Base-by-base conservation (phyloP, 2,888 invertebrate genomes). In the Folsomia manolachei region DNA sequence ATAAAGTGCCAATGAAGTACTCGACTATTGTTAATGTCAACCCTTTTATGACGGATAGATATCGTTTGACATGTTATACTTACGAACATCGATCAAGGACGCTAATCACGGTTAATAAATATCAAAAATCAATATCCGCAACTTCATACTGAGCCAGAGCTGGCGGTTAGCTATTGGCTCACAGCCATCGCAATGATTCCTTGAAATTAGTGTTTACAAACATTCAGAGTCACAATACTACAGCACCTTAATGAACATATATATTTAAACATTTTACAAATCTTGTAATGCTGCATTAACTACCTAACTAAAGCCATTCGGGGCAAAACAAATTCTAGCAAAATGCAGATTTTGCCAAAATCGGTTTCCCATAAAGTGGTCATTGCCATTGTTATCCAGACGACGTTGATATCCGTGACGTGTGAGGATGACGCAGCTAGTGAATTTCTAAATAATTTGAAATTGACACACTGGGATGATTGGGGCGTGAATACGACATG, bases 371-470 rank as follows among this genome's bases (percentile, higher is more conserved):
- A 39, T 4, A 4, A 39, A 39, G 39, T 39, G 39, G 14, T 14
- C 14, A 4, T 39, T 4, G 39, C 39, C 14, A 4, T 39, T 4
- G 39, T 39, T 39, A 39, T 39, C 39, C 39, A 39, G 4, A 14
- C 14, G 7, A 39, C 14, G 14, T 39, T 39, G 39, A 4, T 14
- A 39, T 39, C 39, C 14, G 4, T 39, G 4, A 14, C 14, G 14
- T 39, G 4, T 39, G 14, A 7, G 7, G 56, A 14, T 19, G 65
- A 66, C 27, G 1, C 18, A 11, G 52, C 51, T 23, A 21, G 23
- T 2, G 65, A 66, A 52, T 24, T 66, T 2, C 23, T 66, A 2
- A 66, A 66, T 52, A 19, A 66, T 24, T 52, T 67, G n/a, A 14
- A 9, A 52, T 27, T 67, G 9, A 67, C 67, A 18, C 67, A 67